phyloP scores from a whole-genome alignment of 2,113 vertebrate genomes.

The Brachirus orientalis region DNA sequence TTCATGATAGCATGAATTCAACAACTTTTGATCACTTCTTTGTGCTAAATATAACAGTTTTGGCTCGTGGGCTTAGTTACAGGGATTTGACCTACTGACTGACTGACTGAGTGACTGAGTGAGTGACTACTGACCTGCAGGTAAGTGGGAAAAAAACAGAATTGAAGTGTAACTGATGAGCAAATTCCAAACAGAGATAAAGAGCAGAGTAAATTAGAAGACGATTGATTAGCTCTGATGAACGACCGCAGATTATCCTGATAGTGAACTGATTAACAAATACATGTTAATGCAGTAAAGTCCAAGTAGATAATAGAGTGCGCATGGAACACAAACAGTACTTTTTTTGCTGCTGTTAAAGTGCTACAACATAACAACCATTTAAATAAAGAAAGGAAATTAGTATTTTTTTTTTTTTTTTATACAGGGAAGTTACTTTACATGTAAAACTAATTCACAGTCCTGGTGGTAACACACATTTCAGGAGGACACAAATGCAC shows the following conservation, averaged over 20 bases:
- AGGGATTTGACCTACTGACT: constrained; percentile 1
- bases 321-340: constrained; percentile 44
- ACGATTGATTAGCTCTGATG: constrained; percentile 20
- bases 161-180: background rate
- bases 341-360: constrained; percentile 48
- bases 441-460: constrained; percentile 11
- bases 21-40: background rate
- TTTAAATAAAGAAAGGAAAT: constrained; percentile 18
- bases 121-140: too few relatives aligned
- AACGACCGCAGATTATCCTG: constrained; percentile 6
- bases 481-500: constrained; percentile 12
- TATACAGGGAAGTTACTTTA: constrained; percentile 5
- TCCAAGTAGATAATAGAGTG: constrained; percentile 6
- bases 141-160: constrained; percentile 7
- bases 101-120: too few relatives aligned
- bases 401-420: too few relatives aligned
- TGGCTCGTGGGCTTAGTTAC: constrained; percentile 16
- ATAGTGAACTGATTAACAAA: constrained; percentile 29
- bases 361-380: constrained; percentile 57
- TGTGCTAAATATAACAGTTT: constrained; percentile 7
- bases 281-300: constrained; percentile 11
- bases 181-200: constrained; percentile 6
- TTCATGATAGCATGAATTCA: background rate
- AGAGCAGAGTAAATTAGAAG: constrained; percentile 4
- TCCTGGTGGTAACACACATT: constrained; percentile 5